A percentile compares a stretch with the other conserved stretches of the same genome.
These are phyloP conservation scores for Erpornis zantholeuca DNA, from an alignment of 2,113 vertebrate genomes.

Conservation along the genomic window DNA sequence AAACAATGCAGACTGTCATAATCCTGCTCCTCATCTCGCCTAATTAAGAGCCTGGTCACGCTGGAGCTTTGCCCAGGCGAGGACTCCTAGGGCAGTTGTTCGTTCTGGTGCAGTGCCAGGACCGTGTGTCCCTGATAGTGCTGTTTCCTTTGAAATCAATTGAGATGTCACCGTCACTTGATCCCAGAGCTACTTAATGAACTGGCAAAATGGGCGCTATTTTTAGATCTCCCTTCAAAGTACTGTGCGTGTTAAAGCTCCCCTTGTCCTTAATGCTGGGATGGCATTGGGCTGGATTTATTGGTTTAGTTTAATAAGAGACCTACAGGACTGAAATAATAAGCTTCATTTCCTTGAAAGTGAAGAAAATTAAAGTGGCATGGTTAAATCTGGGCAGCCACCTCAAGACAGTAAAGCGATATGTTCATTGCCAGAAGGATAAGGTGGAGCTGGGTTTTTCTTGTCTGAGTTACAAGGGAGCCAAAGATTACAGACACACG, in stretches of 20 bases:
- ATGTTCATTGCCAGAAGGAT: neutral
- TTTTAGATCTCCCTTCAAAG: constrained; percentile 45
- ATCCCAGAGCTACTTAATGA: constrained; percentile 52
- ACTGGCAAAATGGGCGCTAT: constrained; percentile 47
- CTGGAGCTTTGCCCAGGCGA: constrained; percentile 12
- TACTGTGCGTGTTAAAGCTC: neutral
- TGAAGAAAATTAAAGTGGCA: constrained; percentile 30
- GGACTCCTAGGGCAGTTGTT: constrained; percentile 4
- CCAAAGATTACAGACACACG: neutral
- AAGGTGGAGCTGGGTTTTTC: constrained; percentile 39
- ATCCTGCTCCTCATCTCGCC: constrained; percentile 26
- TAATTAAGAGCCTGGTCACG: constrained; percentile 12
- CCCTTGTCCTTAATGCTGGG: neutral
- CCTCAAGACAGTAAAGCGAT: neutral
- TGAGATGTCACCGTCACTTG: constrained; percentile 58
- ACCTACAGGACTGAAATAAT: constrained; percentile 39
- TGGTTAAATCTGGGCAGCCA: neutral
- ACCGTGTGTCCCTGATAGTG: neutral
- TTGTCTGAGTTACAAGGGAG: neutral
- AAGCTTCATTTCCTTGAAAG: constrained; percentile 40
- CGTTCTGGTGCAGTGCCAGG: constrained; percentile 22
- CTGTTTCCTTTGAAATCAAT: constrained; percentile 42
- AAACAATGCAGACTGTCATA: constrained; percentile 17
- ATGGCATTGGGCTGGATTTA: neutral
- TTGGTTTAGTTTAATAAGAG: constrained; percentile 39